A percentile compares a stretch with the other conserved stretches of the same genome.
These are phyloP conservation scores for Trochalopteron elliotii DNA, from an alignment of 2,113 vertebrate species.

Conservation along the genomic window DNA sequence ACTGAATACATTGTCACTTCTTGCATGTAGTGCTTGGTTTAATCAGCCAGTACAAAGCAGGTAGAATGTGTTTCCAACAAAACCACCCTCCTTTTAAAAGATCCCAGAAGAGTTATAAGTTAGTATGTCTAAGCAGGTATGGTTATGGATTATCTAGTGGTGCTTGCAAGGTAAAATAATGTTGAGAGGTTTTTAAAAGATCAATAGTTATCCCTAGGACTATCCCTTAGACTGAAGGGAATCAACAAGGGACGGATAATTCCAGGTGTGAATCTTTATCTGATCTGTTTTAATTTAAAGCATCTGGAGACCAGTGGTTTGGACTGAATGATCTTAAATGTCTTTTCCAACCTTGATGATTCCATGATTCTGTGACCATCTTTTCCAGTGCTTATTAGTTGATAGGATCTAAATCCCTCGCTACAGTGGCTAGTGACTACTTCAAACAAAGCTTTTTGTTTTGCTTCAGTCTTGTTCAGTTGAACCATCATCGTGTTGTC, in stretches of 20 bases:
- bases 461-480: neutral
- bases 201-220: neutral
- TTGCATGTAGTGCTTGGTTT: neutral
- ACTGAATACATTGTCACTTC: neutral
- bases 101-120: neutral
- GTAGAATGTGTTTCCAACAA: neutral
- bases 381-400: neutral
- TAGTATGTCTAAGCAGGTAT: neutral
- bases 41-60: neutral
- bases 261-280: neutral
- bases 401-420: neutral
- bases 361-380: neutral
- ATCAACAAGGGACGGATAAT: neutral
- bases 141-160: neutral
- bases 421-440: neutral
- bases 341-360: neutral
- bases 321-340: neutral
- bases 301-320: neutral
- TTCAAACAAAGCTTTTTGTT: neutral
- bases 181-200: neutral
- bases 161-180: neutral
- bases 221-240: neutral
- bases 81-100: neutral
- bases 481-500: neutral
- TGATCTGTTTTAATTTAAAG: neutral